Evolutionary conservation across 30 jellyfish, hydroid and myxozoan genomes (phyloP), one percentile per base, ranked within the genome.

Genomic region (Hydractinia echinata): DNA sequence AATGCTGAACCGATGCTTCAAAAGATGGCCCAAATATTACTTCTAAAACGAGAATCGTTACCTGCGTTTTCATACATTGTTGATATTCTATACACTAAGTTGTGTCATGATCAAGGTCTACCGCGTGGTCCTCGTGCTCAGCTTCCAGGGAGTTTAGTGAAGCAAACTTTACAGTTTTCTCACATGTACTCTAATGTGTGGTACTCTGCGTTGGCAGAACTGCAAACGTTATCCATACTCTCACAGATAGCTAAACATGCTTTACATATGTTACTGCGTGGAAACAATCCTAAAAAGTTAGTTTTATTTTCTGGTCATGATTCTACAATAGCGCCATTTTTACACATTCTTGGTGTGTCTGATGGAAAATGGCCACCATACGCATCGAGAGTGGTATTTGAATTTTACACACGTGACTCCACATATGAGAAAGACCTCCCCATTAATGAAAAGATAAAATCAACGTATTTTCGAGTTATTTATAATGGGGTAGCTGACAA

Each of bases 311-410:
- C 97, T 15, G 99, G 97, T 8, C 99, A 94, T 74, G 99, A 94
- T 71, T 83, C 96, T 4, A 83, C 85, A 55, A 73, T 94, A 21
- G 54, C 91, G 5, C 99, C 99, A 0, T 69, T 94, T 5, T 67
- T 94, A n/a, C 53, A 67, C 20, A 13, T 62, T 30, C 83, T 94
- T 4, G 96, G 96, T 5, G 88, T 76, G 7, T 79, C 81, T 60
- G 87, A 88, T 54, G 89, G 89, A 21, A 88, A 84, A 53, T 94
- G 99, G 99, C 99, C 99, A 44, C 96, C 97, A 15, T 94, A 88
- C 79, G 99, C 99, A 48, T 94, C 99, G 0, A 84, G 99, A 58
- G 81, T 94, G 5, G 88, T 94, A 5, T 66, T 94, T 77, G 99
- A 94, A 71, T 52, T 94, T 72, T 94, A 60, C 64, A 11, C 44